Evolutionary conservation across 2,888 invertebrate species (phyloP), one percentile per base, ranked within the genome.

Genomic region (Luffia ferchaultella): DNA sequence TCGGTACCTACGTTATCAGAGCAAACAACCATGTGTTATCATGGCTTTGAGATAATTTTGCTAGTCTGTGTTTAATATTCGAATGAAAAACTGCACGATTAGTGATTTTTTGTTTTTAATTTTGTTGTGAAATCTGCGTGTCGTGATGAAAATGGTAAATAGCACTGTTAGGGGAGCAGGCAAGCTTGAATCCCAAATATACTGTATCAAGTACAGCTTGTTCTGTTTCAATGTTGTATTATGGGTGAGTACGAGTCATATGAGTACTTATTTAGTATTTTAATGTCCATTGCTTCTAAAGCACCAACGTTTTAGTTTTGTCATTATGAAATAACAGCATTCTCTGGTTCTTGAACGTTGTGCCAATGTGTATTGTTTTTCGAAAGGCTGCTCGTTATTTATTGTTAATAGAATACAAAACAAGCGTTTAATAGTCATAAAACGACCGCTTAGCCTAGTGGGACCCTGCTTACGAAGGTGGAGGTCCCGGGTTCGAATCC

Each of bases 211-310:
- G 74, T 94, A 93, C 73, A 90, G 91, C 46, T 77, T 95, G 56
- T 90, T 94, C 63, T 93, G 92, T 65, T 89, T 92, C 73, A 94
- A 93, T 69, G 88, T 92, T 49, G 85, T 94, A 49, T 76, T 91
- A 62, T 92, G 92, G 92, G 93, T 93, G 70, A 87, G 91, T 88
- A 54, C 5, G 9, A 40, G 7, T 40, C 12, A 9, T 40, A 15
- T 40, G 40, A 40, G 7, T 40, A 40, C 40, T 40, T 9, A n/a
- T n/a, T n/a, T n/a, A n/a, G n/a, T n/a, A n/a, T n/a, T n/a, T n/a
- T n/a, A n/a, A n/a, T n/a, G n/a, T n/a, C n/a, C n/a, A n/a, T n/a
- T n/a, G n/a, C n/a, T n/a, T n/a, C n/a, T n/a, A n/a, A n/a, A n/a
- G n/a, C n/a, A n/a, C n/a, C n/a, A n/a, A n/a, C n/a, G n/a, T n/a